Conservation (phyloP, 2,113 vertebrate species). For the Bos indicus region DNA sequence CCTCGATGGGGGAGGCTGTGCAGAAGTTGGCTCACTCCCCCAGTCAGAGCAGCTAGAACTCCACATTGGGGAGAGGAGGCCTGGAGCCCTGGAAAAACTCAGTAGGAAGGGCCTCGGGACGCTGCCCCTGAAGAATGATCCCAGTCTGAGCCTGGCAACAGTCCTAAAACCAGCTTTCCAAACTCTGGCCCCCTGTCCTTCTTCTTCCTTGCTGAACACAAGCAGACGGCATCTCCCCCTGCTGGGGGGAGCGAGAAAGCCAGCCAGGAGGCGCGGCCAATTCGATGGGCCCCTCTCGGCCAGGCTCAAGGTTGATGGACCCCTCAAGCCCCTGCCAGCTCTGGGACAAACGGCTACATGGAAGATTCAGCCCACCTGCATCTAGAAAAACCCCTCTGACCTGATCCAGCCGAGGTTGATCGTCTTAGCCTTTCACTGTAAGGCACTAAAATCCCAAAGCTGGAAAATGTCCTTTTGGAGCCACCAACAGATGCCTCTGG, state of each 20-base stretch:
- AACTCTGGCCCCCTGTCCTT: not conserved
- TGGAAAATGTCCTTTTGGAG: not conserved
- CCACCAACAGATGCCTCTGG: not conserved
- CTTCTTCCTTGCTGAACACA: not conserved
- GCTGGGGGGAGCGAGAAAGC: conserved; percentile 53
- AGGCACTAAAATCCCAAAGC: not conserved
- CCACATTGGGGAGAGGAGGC: not conserved
- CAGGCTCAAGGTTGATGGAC: too few species aligned
- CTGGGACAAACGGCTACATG: not conserved
- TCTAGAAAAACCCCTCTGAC: not conserved
- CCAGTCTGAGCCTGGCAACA: not conserved
- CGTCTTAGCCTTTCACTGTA: not conserved
- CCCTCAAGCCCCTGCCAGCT: not conserved
- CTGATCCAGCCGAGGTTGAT: not conserved
- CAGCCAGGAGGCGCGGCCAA: not conserved
- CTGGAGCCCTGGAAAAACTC: not conserved
- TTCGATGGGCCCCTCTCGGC: not conserved
- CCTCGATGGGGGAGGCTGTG: not conserved
- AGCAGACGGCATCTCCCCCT: conserved; percentile 60
- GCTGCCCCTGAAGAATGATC: not conserved
- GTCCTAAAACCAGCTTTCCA: not conserved
- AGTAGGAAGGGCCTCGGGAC: not conserved
- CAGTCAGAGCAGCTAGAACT: not conserved
- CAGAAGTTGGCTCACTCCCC: not conserved
- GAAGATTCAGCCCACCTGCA: not conserved